phyloP scores from a whole-genome alignment of 1,140 invertebrate species.

The Diplogasteroides magnus region DNA sequence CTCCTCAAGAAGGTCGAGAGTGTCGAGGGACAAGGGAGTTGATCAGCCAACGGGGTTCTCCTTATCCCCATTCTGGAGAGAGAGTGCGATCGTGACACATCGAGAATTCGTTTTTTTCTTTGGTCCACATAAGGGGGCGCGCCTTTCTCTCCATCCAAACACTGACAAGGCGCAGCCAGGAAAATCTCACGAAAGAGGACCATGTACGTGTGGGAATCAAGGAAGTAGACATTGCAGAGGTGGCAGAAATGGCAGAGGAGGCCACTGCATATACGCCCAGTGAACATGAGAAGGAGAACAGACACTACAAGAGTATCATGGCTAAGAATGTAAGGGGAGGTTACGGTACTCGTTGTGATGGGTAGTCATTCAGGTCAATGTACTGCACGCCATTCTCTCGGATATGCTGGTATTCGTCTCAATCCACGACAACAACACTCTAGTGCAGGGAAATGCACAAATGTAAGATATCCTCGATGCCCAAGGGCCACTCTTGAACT shows the following conservation, averaged over 20 bases:
- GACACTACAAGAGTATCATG: slow-evolving; percentile 21
- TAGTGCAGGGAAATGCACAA: slow-evolving; percentile 13
- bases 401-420: slow-evolving; percentile 1
- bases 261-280: slow-evolving; percentile 18
- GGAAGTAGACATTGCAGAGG: no score
- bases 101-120: no score
- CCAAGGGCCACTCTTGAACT: not conserved
- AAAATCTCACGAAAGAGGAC: not conserved
- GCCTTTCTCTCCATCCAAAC: not conserved
- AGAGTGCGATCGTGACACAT: no score
- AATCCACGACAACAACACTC: slow-evolving; percentile 7
- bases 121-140: slow-evolving; percentile 2
- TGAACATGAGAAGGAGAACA: slow-evolving; percentile 16
- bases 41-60: no score
- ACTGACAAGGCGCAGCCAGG: not conserved
- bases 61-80: no score
- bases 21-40: no score
- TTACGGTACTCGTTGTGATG: not conserved
- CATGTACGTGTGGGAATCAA: not conserved
- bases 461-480: slow-evolving; percentile 7
- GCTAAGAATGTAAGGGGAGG: slow-evolving; percentile 18
- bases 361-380: not conserved
- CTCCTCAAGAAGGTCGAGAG: no score
- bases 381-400: slow-evolving; percentile 12
- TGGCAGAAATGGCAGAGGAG: slow-evolving; percentile 4